Evolutionary conservation across 2,888 invertebrate species (phyloP).

Genomic region (Zhuqinia jingwanae): DNA sequence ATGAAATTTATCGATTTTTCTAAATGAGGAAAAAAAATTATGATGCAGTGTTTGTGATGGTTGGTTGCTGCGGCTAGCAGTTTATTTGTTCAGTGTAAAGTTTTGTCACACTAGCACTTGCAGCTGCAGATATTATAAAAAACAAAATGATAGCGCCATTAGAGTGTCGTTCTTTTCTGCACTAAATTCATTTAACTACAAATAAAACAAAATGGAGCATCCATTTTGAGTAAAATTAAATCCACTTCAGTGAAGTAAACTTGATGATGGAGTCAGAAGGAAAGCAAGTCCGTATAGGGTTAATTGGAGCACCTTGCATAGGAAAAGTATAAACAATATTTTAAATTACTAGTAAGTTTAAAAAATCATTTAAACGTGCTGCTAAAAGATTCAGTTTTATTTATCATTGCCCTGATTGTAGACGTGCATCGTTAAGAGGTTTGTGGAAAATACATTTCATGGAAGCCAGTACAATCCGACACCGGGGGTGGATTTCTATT

Average conservation of each 20-base stretch:
- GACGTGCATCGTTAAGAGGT: slow-evolving; percentile 78
- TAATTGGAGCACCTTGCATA: slow-evolving; percentile 75
- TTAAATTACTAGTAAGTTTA: not conserved
- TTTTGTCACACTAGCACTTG: too few species aligned
- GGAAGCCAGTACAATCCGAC: slow-evolving; percentile 77
- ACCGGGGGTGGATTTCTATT: slow-evolving; percentile 76
- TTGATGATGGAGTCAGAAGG: slow-evolving; percentile 74
- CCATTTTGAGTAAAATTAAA: too few species aligned
- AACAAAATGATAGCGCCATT: too few species aligned
- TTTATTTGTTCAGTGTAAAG: slow-evolving; percentile 1
- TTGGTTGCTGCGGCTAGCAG: not conserved
- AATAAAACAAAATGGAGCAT: too few species aligned
- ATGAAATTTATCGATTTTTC: slow-evolving; percentile 64
- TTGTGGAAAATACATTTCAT: slow-evolving; percentile 77
- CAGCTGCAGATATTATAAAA: too few species aligned
- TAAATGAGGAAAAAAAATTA: slow-evolving; percentile 35
- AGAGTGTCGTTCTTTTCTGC: too few species aligned
- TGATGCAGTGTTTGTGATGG: not conserved
- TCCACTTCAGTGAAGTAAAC: too few species aligned
- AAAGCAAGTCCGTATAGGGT: slow-evolving; percentile 75
- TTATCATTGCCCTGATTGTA: slow-evolving; percentile 46
- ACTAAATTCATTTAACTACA: too few species aligned
- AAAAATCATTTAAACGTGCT: not conserved
- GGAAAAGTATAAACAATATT: slow-evolving; percentile 76
- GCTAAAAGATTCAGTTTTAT: not conserved